Percentiles rank a stretch among this genome's conserved stretches.
phyloP scores from a whole-genome alignment of 2,113 vertebrate species.

The Cricetomys ansorgei region DNA sequence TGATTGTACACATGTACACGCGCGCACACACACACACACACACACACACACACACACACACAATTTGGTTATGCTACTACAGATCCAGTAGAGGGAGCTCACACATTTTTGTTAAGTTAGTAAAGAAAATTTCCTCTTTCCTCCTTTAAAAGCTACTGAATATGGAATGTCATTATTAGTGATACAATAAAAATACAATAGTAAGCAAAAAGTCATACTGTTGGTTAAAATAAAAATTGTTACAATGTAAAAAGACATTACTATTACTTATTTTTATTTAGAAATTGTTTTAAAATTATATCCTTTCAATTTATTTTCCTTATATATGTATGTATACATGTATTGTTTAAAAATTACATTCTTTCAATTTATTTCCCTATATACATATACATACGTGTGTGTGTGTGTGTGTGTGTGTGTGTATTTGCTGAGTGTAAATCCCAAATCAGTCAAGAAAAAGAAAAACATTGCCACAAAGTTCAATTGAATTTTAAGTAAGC shows the following conservation, averaged over 20 bases:
- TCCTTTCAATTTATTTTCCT: conserved; percentile 29
- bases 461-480: too few relatives aligned
- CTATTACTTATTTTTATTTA: conserved; percentile 14
- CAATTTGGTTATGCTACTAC: conserved; percentile 25
- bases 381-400: background rate
- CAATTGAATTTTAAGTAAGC: too few relatives aligned
- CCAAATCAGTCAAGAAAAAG: too few relatives aligned
- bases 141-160: background rate
- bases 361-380: conserved; percentile 28
- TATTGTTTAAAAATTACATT: background rate
- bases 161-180: background rate
- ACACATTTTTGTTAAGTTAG: conserved; percentile 52
- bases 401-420: background rate
- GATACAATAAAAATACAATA: conserved; percentile 38
- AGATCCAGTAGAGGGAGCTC: conserved; percentile 87
- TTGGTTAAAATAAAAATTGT: conserved; percentile 25
- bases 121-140: conserved; percentile 60
- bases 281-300: conserved; percentile 17
- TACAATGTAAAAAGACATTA: background rate
- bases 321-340: background rate
- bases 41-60: background rate
- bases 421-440: too few relatives aligned
- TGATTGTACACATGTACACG: conserved; percentile 14
- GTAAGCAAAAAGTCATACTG: background rate
- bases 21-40: background rate